phyloP scores from a whole-genome alignment of 2,113 vertebrate species.

The Felis catus region DNA sequence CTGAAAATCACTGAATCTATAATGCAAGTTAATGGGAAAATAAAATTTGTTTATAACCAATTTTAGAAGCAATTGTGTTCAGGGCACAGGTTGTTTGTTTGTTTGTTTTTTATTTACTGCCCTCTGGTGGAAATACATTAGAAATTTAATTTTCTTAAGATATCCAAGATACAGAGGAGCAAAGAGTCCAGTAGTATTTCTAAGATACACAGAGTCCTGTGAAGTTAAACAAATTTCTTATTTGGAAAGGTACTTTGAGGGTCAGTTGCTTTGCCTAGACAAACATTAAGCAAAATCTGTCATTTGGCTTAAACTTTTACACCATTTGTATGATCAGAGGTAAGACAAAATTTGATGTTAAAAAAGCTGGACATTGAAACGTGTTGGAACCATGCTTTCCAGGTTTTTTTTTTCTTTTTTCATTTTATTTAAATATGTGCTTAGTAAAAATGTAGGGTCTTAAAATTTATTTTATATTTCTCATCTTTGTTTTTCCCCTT shows the following conservation, averaged over 20 bases:
- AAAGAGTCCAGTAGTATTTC: neutral
- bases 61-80: conserved; percentile 52
- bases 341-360: neutral
- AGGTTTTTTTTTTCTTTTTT: neutral
- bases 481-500: neutral
- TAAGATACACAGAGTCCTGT: neutral
- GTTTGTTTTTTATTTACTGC: conserved; percentile 61
- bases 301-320: neutral
- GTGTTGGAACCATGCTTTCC: neutral
- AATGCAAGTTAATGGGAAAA: neutral
- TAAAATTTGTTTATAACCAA: conserved; percentile 36
- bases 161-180: neutral
- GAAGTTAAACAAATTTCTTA: neutral
- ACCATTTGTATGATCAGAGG: neutral
- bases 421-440: neutral
- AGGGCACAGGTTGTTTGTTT: conserved; percentile 9
- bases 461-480: neutral
- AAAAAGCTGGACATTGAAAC: neutral
- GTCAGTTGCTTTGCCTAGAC: neutral
- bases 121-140: conserved; percentile 65
- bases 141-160: conserved; percentile 49
- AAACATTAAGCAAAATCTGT: neutral
- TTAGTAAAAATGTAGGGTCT: neutral
- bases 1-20: neutral
- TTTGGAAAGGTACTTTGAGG: neutral